phyloP scores from a whole-genome alignment of 2,797 vertebrate species.

The Sebastes elongatus region DNA sequence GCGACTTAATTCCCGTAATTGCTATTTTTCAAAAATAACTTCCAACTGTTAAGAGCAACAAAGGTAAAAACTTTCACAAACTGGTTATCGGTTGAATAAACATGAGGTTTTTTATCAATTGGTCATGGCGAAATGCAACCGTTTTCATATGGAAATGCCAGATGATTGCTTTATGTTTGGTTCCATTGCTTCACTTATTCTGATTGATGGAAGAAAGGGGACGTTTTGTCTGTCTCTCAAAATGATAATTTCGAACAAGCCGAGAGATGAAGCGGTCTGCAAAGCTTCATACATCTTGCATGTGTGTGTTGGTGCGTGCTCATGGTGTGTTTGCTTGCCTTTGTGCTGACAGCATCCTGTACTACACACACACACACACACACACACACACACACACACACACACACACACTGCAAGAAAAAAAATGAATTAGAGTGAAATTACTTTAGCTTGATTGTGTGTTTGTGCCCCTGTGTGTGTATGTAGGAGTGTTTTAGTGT shows the following conservation, averaged over 20 bases:
- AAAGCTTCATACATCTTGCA: neutral
- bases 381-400: neutral
- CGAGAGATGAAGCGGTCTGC: neutral
- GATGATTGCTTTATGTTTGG: conserved; percentile 23
- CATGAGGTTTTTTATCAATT: neutral
- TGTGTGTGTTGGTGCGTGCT: conserved; percentile 7
- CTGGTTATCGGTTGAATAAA: conserved; percentile 23
- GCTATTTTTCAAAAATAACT: neutral
- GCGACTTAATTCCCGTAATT: neutral
- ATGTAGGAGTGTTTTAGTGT: conserved; percentile 1
- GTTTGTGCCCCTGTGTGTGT: conserved; percentile 12
- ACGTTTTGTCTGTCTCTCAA: conserved; percentile 20
- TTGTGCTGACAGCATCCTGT: conserved; percentile 16
- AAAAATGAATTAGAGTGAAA: conserved; percentile 32
- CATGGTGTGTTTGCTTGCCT: neutral
- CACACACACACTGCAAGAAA: neutral
- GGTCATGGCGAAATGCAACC: neutral
- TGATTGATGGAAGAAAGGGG: conserved; percentile 17
- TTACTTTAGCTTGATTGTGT: conserved; percentile 41
- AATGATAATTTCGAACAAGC: conserved; percentile 16
- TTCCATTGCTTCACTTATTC: conserved; percentile 8
- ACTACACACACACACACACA: neutral
- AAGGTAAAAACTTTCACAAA: conserved; percentile 11
- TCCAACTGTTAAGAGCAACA: neutral
- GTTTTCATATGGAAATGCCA: conserved; percentile 34